phyloP scores from a whole-genome alignment of 2,797 vertebrate species.

The Miichthys miiuy region DNA sequence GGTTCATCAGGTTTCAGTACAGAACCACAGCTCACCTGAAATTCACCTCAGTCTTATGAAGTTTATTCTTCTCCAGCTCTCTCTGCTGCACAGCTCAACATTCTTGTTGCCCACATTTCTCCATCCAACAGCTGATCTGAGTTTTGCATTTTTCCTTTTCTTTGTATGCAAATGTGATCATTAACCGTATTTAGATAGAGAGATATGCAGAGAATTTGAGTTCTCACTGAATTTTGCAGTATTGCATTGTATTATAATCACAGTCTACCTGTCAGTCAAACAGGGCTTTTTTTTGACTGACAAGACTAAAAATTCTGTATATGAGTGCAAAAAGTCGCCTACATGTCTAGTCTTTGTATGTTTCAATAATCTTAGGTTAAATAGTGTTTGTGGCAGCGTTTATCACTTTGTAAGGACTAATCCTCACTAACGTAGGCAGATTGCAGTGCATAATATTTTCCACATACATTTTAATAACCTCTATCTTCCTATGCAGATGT shows the following conservation, averaged over 20 bases:
- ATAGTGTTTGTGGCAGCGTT: neutral
- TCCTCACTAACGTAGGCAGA: conserved; percentile 1
- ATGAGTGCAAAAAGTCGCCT: neutral
- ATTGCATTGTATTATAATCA: neutral
- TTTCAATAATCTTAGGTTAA: neutral
- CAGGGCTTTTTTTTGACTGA: neutral
- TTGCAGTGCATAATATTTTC: neutral
- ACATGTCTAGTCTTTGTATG: neutral
- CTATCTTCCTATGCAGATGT: conserved; percentile 5
- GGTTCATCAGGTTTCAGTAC: conserved; percentile 27
- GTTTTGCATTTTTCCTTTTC: neutral
- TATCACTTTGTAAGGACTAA: conserved; percentile 10
- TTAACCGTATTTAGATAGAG: neutral
- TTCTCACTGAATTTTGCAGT: neutral
- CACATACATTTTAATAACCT: conserved; percentile 31
- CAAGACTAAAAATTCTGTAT: neutral
- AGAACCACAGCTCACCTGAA: conserved; percentile 27
- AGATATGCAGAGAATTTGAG: neutral
- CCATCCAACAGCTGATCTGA: neutral
- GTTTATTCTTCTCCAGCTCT: neutral
- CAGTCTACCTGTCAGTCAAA: neutral
- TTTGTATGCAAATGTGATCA: neutral
- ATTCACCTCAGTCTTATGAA: conserved; percentile 13
- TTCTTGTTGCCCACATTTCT: conserved; percentile 3
- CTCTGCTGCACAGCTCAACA: neutral